phyloP scores from a whole-genome alignment of 2,797 vertebrate species.

The Xyrichtys novacula region DNA sequence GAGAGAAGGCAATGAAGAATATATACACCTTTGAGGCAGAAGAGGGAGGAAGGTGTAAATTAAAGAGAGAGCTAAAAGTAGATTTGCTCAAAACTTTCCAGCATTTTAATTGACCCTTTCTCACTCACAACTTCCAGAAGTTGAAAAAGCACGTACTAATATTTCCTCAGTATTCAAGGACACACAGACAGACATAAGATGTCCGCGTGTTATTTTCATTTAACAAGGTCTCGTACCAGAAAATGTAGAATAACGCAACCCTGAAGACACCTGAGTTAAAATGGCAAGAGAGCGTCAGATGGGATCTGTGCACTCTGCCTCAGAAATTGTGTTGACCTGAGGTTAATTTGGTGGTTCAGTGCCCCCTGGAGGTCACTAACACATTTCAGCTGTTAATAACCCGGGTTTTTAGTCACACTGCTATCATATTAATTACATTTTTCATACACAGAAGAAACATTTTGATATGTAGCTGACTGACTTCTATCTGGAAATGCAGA shows the following conservation, averaged over 20 bases:
- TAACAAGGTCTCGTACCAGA: conserved; percentile 12
- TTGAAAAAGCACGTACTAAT: conserved; percentile 28
- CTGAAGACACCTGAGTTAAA: conserved; percentile 41
- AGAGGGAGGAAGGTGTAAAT: conserved; percentile 12
- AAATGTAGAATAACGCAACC: conserved; percentile 51
- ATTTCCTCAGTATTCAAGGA: conserved; percentile 42
- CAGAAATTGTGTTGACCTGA: conserved; percentile 73
- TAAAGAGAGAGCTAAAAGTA: conserved; percentile 3
- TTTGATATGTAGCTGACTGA: conserved; percentile 23
- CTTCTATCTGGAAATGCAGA: not conserved
- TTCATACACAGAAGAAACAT: conserved; percentile 38
- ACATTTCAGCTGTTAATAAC: conserved; percentile 74
- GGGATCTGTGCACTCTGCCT: conserved; percentile 40
- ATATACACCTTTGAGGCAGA: conserved; percentile 31
- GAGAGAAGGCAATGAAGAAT: conserved; percentile 38
- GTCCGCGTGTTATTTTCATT: conserved; percentile 14
- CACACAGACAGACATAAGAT: conserved; percentile 35
- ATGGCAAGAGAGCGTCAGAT: conserved; percentile 50
- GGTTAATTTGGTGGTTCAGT: conserved; percentile 79
- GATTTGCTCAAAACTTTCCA: conserved; percentile 11
- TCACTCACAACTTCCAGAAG: conserved; percentile 6
- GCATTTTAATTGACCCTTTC: conserved; percentile 25
- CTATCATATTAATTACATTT: conserved; percentile 63
- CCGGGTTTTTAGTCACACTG: conserved; percentile 52
- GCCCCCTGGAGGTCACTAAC: conserved; percentile 75